Percentiles rank a stretch among this genome's conserved stretches.
These are phyloP conservation scores for Torymus texanus DNA, from an alignment of 2,888 invertebrate species.

Conservation along the genomic window DNA sequence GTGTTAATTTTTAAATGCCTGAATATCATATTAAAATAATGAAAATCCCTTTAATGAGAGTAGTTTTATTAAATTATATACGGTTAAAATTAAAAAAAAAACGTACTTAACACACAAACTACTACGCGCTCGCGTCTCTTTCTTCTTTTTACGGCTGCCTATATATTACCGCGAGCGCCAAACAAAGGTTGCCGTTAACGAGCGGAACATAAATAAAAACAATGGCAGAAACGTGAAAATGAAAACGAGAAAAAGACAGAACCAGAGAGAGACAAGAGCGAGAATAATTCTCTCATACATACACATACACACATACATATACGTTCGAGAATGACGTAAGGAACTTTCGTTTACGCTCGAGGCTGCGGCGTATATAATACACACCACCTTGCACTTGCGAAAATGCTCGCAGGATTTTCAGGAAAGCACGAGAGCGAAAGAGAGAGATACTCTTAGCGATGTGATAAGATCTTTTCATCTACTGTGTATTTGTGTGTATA, in stretches of 20 bases:
- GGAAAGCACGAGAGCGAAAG: constrained; percentile 2
- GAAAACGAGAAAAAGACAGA: constrained; percentile 12
- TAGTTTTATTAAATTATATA: too few species aligned
- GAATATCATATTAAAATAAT: too few species aligned
- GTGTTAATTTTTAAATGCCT: too few species aligned
- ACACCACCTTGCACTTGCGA: constrained; percentile 70
- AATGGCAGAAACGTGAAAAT: not conserved
- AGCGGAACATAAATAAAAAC: constrained; percentile 13
- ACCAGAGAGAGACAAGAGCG: not conserved
- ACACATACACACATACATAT: not conserved
- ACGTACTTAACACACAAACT: too few species aligned
- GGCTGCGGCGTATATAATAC: constrained; percentile 58
- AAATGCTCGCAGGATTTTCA: constrained; percentile 51
- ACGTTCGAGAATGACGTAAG: constrained; percentile 64
- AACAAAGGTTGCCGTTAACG: not conserved
- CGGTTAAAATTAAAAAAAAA: not conserved
- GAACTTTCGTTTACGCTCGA: constrained; percentile 67
- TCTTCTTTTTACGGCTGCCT: too few species aligned
- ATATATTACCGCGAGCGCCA: too few species aligned
- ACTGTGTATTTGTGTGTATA: too few species aligned
- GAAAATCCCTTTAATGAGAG: too few species aligned
- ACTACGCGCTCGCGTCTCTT: too few species aligned
- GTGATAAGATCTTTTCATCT: constrained; percentile 12
- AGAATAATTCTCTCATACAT: not conserved
- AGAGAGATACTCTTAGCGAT: not conserved